A percentile compares a stretch with the other conserved stretches of the same genome.
Evolutionary conservation across 2,797 vertebrate genomes (phyloP).

Genomic region (Xiphophorus birchmanni): DNA sequence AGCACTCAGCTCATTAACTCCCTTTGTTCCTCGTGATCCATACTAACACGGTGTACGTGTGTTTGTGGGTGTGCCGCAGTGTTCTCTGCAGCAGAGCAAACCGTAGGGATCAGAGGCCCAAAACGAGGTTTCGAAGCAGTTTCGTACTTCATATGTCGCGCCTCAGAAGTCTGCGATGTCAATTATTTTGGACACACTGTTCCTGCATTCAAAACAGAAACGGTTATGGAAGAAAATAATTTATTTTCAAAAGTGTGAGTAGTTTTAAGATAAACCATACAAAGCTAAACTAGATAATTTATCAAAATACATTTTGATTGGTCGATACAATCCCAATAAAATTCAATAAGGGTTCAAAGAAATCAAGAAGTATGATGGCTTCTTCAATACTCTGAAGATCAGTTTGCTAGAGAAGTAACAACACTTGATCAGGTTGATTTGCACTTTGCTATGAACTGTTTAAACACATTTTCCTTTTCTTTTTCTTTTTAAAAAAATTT

Average conservation of each 20-base stretch:
- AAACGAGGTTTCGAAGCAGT: not conserved
- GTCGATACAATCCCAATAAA: not conserved
- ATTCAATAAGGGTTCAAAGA: not conserved
- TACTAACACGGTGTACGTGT: slow-evolving; percentile 32
- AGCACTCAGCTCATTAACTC: slow-evolving; percentile 65
- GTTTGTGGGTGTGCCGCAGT: slow-evolving; percentile 6
- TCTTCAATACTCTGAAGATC: not conserved
- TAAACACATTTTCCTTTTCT: not conserved
- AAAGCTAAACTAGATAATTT: slow-evolving; percentile 21
- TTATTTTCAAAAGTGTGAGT: slow-evolving; percentile 7
- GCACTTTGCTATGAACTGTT: not conserved
- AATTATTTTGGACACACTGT: slow-evolving; percentile 3
- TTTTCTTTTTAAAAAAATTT: not conserved
- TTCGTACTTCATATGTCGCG: not conserved
- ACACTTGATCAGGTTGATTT: not conserved
- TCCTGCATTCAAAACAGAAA: not conserved
- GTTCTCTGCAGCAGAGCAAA: slow-evolving; percentile 21
- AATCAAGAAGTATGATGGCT: not conserved
- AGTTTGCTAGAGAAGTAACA: not conserved
- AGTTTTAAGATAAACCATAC: slow-evolving; percentile 21
- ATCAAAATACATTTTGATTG: slow-evolving; percentile 10
- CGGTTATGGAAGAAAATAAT: not conserved
- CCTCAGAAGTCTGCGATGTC: slow-evolving; percentile 7
- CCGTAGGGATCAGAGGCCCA: slow-evolving; percentile 27
- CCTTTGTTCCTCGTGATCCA: slow-evolving; percentile 56